Base-by-base conservation (phyloP, 37 sponge, comb jelly and placozoan species). In the Aplysina aerophoba region DNA sequence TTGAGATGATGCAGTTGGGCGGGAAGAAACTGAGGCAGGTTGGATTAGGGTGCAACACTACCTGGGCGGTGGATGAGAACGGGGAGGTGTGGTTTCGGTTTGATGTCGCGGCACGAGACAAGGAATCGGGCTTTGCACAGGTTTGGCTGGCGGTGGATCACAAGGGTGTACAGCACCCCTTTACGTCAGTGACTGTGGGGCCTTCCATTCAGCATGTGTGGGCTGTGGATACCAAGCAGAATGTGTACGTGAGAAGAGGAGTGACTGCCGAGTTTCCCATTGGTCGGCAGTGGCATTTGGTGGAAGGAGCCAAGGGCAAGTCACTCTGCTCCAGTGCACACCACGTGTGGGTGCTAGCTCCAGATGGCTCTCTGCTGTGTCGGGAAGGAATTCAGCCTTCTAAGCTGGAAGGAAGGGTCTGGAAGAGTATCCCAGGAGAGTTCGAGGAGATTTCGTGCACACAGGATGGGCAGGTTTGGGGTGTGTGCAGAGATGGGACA, bases 31-130 rank as follows among this genome's bases (percentile, higher is more conserved):
- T 94, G 0, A 41, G 30, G 0, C 62, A 81, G 22, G 63, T 97
- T 0, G 84, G 85, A 17, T 88, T 92, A 57, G 92, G 94, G 16
- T 81, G 83, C 33, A 81, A 63, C 27, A 81, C 86, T 34, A 91
- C 89, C 4, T 97, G 98, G 98, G 92, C 90, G 2, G 90, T 97
- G 25, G 92, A 93, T 74, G 58, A 36, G 0, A 67, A 33, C 30
- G 98, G 98, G 34, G 82, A 82, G 28, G 80, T 85, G 3, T 92
- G 92, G 81, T 92, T 93, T 53, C 67, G 98, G 62, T 92, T 93
- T 68, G 98, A 95, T 58, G 85, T 89, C 20, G 79, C 85, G 36
- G 83, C 92, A 28, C 61, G 88, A 22, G 87, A 83, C 67, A 84
- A 85, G 21, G 88, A 87, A 0, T 88, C 93, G 0, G 90, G 89